A percentile compares a stretch with the other conserved stretches of the same genome.
These are phyloP conservation scores for Lobophora halterata DNA, from an alignment of 2,888 invertebrate genomes.

Conservation along the genomic window DNA sequence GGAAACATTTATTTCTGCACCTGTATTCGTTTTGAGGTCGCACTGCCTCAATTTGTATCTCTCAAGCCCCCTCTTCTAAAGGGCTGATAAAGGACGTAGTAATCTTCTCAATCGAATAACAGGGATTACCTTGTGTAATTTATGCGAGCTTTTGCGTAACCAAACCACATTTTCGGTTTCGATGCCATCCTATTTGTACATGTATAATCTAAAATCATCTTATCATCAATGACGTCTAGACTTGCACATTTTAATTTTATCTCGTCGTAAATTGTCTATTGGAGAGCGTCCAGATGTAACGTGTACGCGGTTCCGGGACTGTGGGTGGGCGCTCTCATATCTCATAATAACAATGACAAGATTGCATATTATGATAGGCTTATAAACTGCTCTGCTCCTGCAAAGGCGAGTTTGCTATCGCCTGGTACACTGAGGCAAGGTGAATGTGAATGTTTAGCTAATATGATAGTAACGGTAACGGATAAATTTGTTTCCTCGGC, in stretches of 20 bases:
- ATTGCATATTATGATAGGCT: conserved; percentile 40
- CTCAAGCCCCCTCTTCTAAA: conserved; percentile 43
- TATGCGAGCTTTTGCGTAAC: conserved; percentile 47
- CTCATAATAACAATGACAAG: conserved; percentile 48
- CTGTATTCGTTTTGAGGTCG: conserved; percentile 25
- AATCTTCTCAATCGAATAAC: conserved; percentile 69
- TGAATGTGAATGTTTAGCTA: conserved; percentile 14
- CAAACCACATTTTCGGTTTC: conserved; percentile 28
- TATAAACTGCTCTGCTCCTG: conserved; percentile 26
- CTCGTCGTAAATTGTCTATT: conserved; percentile 62
- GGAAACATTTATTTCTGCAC: conserved; percentile 16
- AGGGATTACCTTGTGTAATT: conserved; percentile 55
- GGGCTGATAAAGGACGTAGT: conserved; percentile 63
- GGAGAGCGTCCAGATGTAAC: conserved; percentile 61
- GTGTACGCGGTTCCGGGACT: conserved; percentile 45
- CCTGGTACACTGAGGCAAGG: conserved; percentile 12
- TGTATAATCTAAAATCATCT: no score
- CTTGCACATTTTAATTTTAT: conserved; percentile 62
- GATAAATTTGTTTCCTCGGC: conserved; percentile 16
- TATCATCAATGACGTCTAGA: conserved; percentile 48
- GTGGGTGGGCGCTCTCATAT: conserved; percentile 45
- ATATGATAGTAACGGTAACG: conserved; percentile 14
- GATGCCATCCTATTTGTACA: conserved; percentile 18
- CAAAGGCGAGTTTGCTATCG: conserved; percentile 18
- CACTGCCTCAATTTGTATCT: conserved; percentile 59